Conservation (phyloP, 2,888 invertebrate species). For the Pasiphila rectangulata region DNA sequence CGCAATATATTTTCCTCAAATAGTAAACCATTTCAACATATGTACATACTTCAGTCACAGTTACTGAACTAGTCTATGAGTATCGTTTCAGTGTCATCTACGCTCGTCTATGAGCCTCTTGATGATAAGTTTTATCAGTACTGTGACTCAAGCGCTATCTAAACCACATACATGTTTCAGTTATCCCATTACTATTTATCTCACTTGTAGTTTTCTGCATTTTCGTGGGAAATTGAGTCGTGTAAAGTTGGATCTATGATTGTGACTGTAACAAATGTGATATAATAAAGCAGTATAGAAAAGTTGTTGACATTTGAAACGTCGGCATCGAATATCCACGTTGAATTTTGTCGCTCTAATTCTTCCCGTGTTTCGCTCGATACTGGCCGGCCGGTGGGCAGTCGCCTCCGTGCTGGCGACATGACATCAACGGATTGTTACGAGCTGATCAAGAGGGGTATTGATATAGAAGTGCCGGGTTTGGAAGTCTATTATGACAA, state of each 20-base stretch:
- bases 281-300: slow-evolving; percentile 54
- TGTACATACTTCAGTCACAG: slow-evolving; percentile 4
- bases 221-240: not conserved
- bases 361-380: slow-evolving; percentile 64
- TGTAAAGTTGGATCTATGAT: slow-evolving; percentile 11
- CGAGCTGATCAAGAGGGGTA: slow-evolving; percentile 73
- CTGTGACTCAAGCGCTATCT: slow-evolving; percentile 40
- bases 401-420: slow-evolving; percentile 58
- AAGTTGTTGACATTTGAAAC: slow-evolving; percentile 71
- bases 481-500: slow-evolving; percentile 81
- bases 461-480: slow-evolving; percentile 76
- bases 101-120: slow-evolving; percentile 22
- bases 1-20: slow-evolving; percentile 40
- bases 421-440: slow-evolving; percentile 78
- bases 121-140: slow-evolving; percentile 41
- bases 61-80: slow-evolving; percentile 1
- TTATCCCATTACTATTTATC: slow-evolving; percentile 40
- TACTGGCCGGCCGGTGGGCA: slow-evolving; percentile 39
- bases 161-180: slow-evolving; percentile 40
- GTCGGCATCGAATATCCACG: slow-evolving; percentile 75
- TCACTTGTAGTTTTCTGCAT: slow-evolving; percentile 25
- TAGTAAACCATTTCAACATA: slow-evolving; percentile 35
- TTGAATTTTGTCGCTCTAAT: slow-evolving; percentile 78
- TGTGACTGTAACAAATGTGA: slow-evolving; percentile 34
- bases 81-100: slow-evolving; percentile 11